A percentile compares a stretch with the other conserved stretches of the same genome.
Conservation (phyloP, 2,113 vertebrate genomes). For the Sinocyclocheilus anshuiensis region DNA sequence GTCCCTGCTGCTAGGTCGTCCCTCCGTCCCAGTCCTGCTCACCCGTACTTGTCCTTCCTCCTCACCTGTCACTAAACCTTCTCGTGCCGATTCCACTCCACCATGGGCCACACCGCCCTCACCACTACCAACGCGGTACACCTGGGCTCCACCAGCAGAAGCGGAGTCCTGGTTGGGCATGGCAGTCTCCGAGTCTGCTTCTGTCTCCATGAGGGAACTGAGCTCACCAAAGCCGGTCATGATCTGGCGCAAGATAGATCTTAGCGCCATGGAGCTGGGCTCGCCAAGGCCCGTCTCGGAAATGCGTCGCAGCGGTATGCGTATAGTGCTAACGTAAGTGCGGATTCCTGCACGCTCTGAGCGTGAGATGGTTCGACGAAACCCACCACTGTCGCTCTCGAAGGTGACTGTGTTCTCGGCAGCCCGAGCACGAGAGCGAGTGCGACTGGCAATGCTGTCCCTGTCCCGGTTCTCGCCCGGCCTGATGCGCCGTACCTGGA, state of each 20-base stretch:
- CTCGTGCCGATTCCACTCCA: constrained; percentile 59
- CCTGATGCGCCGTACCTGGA: constrained; percentile 90
- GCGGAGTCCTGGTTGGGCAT: constrained; percentile 61
- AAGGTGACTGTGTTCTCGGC: constrained; percentile 88
- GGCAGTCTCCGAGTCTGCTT: constrained; percentile 80
- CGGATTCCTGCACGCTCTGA: constrained; percentile 87
- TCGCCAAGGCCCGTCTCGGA: constrained; percentile 88
- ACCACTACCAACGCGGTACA: constrained; percentile 60
- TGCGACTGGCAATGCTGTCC: constrained; percentile 91
- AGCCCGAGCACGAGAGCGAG: constrained; percentile 85
- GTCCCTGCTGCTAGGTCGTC: constrained; percentile 75
- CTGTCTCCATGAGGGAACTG: constrained; percentile 90
- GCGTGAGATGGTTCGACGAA: constrained; percentile 86
- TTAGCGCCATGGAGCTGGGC: constrained; percentile 85
- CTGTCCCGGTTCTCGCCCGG: constrained; percentile 88
- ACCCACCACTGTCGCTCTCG: constrained; percentile 89
- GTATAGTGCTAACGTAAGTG: constrained; percentile 91
- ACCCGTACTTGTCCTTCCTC: constrained; percentile 62
- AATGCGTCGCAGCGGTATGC: constrained; percentile 87
- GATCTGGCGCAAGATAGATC: constrained; percentile 91
- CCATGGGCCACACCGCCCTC: constrained; percentile 54
- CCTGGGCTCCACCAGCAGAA: constrained; percentile 48
- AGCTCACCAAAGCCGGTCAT: constrained; percentile 94
- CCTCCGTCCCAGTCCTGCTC: constrained; percentile 60
- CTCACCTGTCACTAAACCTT: constrained; percentile 48